Evolutionary conservation across 2,888 invertebrate genomes (phyloP).

Genomic region (Ectobius pallidus): DNA sequence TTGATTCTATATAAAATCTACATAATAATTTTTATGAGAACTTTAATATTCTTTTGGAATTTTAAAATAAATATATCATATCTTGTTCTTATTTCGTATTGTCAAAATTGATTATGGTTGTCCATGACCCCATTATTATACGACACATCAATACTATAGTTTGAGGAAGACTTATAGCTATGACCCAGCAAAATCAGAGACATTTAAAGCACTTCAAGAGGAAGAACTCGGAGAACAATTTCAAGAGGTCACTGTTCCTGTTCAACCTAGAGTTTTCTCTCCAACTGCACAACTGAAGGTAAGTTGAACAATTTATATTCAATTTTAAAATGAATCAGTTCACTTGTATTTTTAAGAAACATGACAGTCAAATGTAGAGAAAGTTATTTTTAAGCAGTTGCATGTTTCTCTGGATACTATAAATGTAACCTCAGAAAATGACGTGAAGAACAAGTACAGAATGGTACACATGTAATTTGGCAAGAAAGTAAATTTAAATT

Average conservation of each 20-base stretch:
- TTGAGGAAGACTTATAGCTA: constrained; percentile 75
- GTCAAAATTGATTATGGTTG: no score
- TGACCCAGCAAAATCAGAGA: constrained; percentile 89
- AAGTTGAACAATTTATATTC: background rate
- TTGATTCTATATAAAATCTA: no score
- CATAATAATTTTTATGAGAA: no score
- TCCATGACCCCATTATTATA: no score
- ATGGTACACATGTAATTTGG: background rate
- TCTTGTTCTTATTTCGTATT: no score
- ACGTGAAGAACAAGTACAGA: background rate
- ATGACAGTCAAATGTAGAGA: no score
- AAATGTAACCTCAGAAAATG: no score
- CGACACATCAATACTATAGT: constrained; percentile 58
- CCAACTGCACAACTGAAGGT: constrained; percentile 52
- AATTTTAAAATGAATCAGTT: background rate
- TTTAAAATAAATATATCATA: no score
- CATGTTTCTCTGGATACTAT: no score
- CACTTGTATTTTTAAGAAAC: background rate
- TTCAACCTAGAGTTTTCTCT: constrained; percentile 77
- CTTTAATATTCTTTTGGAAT: no score
- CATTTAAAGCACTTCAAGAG: constrained; percentile 86
- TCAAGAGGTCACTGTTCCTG: constrained; percentile 69
- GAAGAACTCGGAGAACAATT: constrained; percentile 65
- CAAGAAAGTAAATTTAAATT: background rate
- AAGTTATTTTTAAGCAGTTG: no score